phyloP scores from a whole-genome alignment of 2,113 vertebrate genomes.

The Circaetus cinerascens region DNA sequence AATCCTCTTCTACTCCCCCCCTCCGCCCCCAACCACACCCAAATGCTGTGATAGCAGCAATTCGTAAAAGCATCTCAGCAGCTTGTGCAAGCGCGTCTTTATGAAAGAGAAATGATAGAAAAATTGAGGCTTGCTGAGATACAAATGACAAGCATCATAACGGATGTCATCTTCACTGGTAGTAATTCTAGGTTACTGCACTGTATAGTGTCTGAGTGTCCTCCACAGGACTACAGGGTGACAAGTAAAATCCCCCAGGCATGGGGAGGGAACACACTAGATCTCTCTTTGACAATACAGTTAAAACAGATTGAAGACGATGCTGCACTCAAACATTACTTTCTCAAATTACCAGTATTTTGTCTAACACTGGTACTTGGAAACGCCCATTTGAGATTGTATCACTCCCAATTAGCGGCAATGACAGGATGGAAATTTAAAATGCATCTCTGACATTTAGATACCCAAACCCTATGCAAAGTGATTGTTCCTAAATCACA shows the following conservation, averaged over 20 bases:
- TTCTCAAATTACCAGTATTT: not conserved
- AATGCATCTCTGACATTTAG: not conserved
- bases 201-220: not conserved
- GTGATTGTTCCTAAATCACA: not conserved
- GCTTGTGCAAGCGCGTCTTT: not conserved
- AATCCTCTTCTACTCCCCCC: not conserved
- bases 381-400: fast-evolving
- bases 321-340: not conserved
- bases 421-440: not conserved
- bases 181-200: not conserved
- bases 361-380: not conserved
- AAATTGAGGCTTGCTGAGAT: not conserved
- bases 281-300: not conserved
- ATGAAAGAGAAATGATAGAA: not conserved
- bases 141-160: not conserved
- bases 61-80: not conserved
- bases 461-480: not conserved
- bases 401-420: not conserved
- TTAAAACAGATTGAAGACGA: not conserved
- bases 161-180: not conserved
- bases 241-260: not conserved
- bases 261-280: fast-evolving
- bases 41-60: not conserved
- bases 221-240: not conserved
- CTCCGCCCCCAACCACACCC: not conserved